phyloP scores from a whole-genome alignment of 2,888 invertebrate genomes.

The Plusia festucae region DNA sequence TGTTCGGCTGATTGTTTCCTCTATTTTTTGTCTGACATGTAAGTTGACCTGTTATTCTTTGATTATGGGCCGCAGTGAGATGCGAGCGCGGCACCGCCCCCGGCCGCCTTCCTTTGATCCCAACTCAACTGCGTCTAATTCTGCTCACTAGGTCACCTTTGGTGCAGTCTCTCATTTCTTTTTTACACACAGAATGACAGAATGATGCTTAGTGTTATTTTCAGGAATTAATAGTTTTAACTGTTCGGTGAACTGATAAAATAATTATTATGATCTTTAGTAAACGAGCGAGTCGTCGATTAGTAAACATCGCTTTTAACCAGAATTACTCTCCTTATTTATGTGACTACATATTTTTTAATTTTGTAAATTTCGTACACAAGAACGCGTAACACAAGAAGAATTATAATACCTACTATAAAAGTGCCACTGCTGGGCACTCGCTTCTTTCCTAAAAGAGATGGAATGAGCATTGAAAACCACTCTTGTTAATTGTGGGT shows the following conservation, averaged over 20 bases:
- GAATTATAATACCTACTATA: no score
- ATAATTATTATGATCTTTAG: no score
- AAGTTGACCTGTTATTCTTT: slow-evolving; percentile 51
- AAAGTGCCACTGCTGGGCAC: no score
- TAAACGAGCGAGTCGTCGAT: no score
- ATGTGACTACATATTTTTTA: no score
- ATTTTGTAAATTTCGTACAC: no score
- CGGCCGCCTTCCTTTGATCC: slow-evolving; percentile 56
- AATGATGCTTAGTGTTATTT: slow-evolving; percentile 11
- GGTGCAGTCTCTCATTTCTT: slow-evolving; percentile 39
- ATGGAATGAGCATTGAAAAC: no score
- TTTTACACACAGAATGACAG: slow-evolving; percentile 11
- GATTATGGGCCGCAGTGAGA: slow-evolving; percentile 43
- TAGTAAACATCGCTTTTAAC: no score
- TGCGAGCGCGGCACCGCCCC: slow-evolving; percentile 45
- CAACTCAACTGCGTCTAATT: slow-evolving; percentile 63
- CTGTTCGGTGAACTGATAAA: background rate
- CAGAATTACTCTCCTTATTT: no score
- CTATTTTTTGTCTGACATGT: slow-evolving; percentile 16
- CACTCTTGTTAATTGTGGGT: no score
- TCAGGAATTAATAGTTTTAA: background rate
- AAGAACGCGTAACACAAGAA: no score
- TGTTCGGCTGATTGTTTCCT: slow-evolving; percentile 22
- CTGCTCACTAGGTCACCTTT: slow-evolving; percentile 64
- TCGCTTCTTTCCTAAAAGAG: no score